Evolutionary conservation across 1,140 invertebrate genomes (phyloP), one percentile per base, ranked within the genome.

Genomic region (Diabrotica undecimpunctata): DNA sequence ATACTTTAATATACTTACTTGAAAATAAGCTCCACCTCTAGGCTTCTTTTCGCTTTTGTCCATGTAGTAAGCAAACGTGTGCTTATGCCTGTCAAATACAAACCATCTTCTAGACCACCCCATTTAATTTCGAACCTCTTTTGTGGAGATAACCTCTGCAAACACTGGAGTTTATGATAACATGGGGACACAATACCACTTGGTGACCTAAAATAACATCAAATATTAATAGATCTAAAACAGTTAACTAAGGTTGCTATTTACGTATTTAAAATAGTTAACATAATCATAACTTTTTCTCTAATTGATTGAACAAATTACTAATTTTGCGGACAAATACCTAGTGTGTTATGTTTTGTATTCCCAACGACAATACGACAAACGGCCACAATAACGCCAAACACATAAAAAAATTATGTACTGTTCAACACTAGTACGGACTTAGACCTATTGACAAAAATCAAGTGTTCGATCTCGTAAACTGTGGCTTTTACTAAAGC

Each of bases 81-180:
- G 89, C 73, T 89, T 87, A 74, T 88, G 88, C 57, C 95, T 82
- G 78, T 98, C 96, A 78, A 98, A 96, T 67, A 98, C 93, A 81
- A 98, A 98, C 96, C 96, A 98, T 71, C 96, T 85, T 79, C 94
- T 92, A 71, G 94, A 93, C 95, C 95, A 98, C 13, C 92, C n/a
- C 92, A 80, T 94, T 91, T 77, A 96, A 92, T 75, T 92, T 93
- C 50, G 93, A 92, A 37, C 92, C 92, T 80, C 96, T 88, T 81
- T 98, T 98, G 63, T 94, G 92, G 13, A 98, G 83, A 79, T 93
- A 96, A 10, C 96, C 96, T 65, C 88, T 83, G 77, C 93, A 95
- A 13, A 87, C 89, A 0, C 85, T 88, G 8, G 86, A 82, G 66
- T 91, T 93, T 5, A 98, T 84, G 46, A 85, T 85, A 62, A 98